These are phyloP conservation scores for Helogale parvula DNA, from an alignment of 2,113 vertebrate genomes.

Conservation along the genomic window DNA sequence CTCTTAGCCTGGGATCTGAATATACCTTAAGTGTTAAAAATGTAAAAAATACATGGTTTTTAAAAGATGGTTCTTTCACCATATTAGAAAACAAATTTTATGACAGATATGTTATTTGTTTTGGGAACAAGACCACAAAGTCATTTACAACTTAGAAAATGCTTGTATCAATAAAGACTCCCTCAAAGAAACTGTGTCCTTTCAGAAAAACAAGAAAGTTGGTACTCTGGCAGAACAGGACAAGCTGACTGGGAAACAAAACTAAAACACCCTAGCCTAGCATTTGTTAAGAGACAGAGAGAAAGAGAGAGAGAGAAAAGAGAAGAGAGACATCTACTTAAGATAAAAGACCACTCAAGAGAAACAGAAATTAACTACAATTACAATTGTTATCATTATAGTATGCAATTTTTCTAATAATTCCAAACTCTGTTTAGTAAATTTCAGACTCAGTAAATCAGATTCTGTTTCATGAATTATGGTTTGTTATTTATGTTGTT, in stretches of 20 bases:
- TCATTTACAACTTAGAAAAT: background rate
- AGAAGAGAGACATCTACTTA: background rate
- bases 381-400: background rate
- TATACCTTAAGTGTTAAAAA: slow-evolving; percentile 32
- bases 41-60: background rate
- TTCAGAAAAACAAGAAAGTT: background rate
- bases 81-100: background rate
- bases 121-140: background rate
- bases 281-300: background rate
- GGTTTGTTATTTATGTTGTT: background rate
- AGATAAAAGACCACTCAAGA: background rate
- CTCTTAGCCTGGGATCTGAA: background rate
- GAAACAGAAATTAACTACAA: slow-evolving; percentile 28
- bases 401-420: background rate
- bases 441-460: background rate
- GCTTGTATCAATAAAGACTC: background rate
- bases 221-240: background rate
- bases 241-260: background rate
- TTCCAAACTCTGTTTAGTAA: background rate
- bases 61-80: background rate
- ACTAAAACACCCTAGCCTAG: background rate
- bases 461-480: background rate
- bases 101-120: background rate
- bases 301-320: background rate
- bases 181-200: background rate